Conservation (phyloP, 2,113 vertebrate species). For the Cavia aperea region DNA sequence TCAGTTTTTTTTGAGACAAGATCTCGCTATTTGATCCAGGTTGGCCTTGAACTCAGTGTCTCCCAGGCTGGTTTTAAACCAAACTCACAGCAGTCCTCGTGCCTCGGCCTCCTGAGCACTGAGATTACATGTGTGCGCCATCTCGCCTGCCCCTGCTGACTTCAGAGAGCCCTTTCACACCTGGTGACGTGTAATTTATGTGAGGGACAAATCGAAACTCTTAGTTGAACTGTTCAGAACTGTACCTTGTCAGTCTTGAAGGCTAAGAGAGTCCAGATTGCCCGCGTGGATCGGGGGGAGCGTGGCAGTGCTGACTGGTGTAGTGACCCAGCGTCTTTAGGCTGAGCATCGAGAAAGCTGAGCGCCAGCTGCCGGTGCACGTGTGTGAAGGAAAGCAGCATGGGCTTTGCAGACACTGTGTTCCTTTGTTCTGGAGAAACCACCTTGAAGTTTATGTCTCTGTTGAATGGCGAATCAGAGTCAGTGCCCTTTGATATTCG, state of each 20-base stretch:
- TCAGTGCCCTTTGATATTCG: background rate
- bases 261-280: background rate
- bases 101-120: background rate
- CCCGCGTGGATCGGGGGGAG: background rate
- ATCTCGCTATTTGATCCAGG: background rate
- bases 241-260: background rate
- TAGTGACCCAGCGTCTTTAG: background rate
- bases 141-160: background rate
- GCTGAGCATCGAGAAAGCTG: background rate
- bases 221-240: slow-evolving; percentile 26
- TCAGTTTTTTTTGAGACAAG: background rate
- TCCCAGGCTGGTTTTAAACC: background rate
- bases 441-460: background rate
- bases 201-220: background rate
- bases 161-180: slow-evolving; percentile 5
- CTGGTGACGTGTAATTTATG: background rate
- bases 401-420: background rate
- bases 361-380: background rate
- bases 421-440: background rate
- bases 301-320: background rate
- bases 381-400: background rate
- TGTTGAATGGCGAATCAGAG: background rate
- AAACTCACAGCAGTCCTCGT: background rate
- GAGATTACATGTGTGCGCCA: background rate
- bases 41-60: background rate